Percentiles rank a stretch among this genome's conserved stretches.
Conservation (phyloP, 2,797 vertebrate genomes). For the Channallabes apus region DNA sequence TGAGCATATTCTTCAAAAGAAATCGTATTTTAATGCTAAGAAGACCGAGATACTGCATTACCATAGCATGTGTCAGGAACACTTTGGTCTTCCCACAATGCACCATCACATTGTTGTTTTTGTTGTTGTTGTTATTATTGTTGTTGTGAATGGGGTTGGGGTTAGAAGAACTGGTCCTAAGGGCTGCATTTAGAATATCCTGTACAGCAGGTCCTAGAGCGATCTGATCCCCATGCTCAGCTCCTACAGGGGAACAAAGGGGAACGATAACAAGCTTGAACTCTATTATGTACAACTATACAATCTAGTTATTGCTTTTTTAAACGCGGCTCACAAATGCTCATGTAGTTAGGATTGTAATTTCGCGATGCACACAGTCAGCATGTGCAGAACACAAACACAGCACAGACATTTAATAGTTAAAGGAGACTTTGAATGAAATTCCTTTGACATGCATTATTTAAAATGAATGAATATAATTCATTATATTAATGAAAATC, state of each 20-base stretch:
- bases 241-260: conserved; percentile 61
- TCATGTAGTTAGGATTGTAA: not conserved
- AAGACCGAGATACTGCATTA: conserved; percentile 54
- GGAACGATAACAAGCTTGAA: not conserved
- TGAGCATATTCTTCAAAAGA: not conserved
- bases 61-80: conserved; percentile 85
- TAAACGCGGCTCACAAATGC: not conserved
- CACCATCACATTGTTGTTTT: conserved; percentile 58
- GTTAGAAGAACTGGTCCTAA: conserved; percentile 44
- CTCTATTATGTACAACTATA: not conserved
- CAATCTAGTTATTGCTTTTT: not conserved
- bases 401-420: not conserved
- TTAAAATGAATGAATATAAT: not conserved
- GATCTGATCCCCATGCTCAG: conserved; percentile 18
- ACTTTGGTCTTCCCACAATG: conserved; percentile 91
- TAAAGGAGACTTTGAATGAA: not conserved
- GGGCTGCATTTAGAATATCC: conserved; percentile 69
- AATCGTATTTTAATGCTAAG: not conserved
- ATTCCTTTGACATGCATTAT: not conserved
- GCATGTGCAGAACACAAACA: not conserved
- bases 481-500: not conserved
- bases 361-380: not conserved
- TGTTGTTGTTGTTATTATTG: too few relatives aligned
- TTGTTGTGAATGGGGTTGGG: conserved; percentile 27
- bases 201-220: conserved; percentile 60